A percentile compares a stretch with the other conserved stretches of the same genome.
These are phyloP conservation scores for Otocyon megalotis DNA, from an alignment of 2,113 vertebrate species.

Conservation along the genomic window DNA sequence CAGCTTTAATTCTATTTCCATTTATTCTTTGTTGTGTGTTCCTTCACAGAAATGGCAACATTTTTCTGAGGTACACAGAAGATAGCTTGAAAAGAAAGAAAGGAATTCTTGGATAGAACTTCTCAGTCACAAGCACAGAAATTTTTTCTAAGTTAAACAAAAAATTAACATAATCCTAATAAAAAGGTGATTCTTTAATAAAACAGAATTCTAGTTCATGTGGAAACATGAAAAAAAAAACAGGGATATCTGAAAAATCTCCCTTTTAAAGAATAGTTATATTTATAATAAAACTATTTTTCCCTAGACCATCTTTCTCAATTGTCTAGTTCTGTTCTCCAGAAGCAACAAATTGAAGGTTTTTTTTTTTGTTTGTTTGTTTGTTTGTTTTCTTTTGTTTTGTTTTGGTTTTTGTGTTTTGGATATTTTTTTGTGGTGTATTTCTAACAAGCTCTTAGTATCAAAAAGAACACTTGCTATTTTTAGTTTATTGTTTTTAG, in stretches of 20 bases:
- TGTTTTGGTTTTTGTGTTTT: background rate
- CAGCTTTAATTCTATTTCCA: conserved; percentile 23
- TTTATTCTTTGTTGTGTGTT: background rate
- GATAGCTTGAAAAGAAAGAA: background rate
- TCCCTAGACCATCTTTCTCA: background rate
- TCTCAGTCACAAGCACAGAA: background rate
- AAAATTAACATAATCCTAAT: background rate
- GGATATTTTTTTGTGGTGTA: background rate
- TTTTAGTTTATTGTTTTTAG: background rate
- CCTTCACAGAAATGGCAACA: background rate
- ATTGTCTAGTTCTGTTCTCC: background rate
- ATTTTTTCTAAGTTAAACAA: background rate
- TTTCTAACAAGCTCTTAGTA: background rate
- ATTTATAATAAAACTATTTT: background rate
- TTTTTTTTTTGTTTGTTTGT: background rate
- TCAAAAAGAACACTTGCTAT: background rate
- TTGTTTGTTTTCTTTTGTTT: too few relatives aligned
- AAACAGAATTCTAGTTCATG: background rate
- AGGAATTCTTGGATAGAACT: background rate
- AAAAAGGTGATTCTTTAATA: conserved; percentile 29
- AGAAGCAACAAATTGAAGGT: background rate
- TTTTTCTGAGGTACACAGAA: background rate
- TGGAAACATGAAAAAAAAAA: background rate
- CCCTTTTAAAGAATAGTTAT: background rate
- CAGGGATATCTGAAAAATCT: background rate